Evolutionary conservation across 2,113 vertebrate genomes (phyloP), one percentile per base, ranked within the genome.

Genomic region (Heptranchias perlo): DNA sequence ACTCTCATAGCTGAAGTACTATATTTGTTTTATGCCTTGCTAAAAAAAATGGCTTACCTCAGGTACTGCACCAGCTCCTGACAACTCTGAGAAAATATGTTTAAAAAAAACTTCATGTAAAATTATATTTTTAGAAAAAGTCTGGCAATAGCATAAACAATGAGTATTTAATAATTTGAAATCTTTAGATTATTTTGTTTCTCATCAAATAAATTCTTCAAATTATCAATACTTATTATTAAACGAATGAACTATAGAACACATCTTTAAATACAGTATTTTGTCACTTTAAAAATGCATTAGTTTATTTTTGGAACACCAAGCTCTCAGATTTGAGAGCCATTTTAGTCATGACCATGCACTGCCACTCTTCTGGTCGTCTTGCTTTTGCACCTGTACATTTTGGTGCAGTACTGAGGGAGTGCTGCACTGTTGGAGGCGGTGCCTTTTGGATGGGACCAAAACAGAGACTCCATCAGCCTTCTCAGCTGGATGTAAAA

Each of bases 41-140:
- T 54, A 13, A 61, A 64, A 31, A 69, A 87, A 25, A 82, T 0
- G 52, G 96, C 98, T 98, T 96, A 99, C 99, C 99, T 98, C 96
- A 99, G 97, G 73, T 99, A 99, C 87, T 99, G 99, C 94, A 99
- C 99, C 97, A 99, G 96, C 49, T 99, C 99, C 49, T 98, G 98
- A 96, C 99, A 99, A 96, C 99, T 99, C 99, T 99, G 97, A 86
- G 97, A 98, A 93, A 73, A 96, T 97, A 98, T 58, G 97, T 82
- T 82, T 39, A 82, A 82, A 97, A 96, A 76, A 97, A 96, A 78
- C 44, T 49, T 31, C 13, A 44, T 67, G 28, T 73, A 95, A 95
- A 64, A 44, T 52, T 39, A 49, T 49, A 25, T 39, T 73, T 23
- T 65, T 73, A 95, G 52, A 35, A 67, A 95, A 73, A 16, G 25